phyloP scores from a whole-genome alignment of 2,113 vertebrate genomes.

The Perognathus longimembris region DNA sequence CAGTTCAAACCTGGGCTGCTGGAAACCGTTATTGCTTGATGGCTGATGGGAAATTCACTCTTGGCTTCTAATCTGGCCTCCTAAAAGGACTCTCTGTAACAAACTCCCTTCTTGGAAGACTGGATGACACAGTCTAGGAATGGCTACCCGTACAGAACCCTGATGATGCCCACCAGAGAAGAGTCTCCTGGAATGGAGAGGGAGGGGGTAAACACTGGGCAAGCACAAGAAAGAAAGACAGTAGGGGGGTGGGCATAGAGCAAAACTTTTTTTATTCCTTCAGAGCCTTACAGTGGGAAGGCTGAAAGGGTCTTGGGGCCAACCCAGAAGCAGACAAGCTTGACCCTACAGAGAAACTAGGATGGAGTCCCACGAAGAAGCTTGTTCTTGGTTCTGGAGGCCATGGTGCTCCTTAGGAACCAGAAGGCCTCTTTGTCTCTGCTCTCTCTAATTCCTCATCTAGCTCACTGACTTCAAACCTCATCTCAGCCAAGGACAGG shows the following conservation, averaged over 20 bases:
- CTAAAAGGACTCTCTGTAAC: not conserved
- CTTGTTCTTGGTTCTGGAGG: not conserved
- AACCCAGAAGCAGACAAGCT: not conserved
- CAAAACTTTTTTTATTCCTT: not conserved
- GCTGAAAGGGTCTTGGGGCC: not conserved
- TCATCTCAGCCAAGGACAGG: not conserved
- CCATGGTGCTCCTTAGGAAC: not conserved
- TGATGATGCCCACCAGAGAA: not conserved
- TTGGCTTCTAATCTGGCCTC: not conserved
- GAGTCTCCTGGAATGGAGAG: not conserved
- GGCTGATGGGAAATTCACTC: slow-evolving; percentile 61
- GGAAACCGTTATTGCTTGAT: not conserved
- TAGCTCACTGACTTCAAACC: not conserved
- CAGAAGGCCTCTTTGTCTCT: not conserved
- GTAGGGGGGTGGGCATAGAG: not conserved
- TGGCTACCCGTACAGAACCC: not conserved
- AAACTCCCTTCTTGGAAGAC: slow-evolving; percentile 55
- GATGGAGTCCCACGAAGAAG: not conserved
- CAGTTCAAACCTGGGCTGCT: slow-evolving; percentile 31
- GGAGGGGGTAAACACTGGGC: not conserved
- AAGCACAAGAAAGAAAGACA: not conserved
- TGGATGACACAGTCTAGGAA: not conserved
- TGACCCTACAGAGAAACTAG: not conserved
- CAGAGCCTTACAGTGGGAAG: not conserved
- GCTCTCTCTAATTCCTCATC: not conserved